Evolutionary conservation across 2,113 vertebrate species (phyloP).

Genomic region (Austrofundulus limnaeus): DNA sequence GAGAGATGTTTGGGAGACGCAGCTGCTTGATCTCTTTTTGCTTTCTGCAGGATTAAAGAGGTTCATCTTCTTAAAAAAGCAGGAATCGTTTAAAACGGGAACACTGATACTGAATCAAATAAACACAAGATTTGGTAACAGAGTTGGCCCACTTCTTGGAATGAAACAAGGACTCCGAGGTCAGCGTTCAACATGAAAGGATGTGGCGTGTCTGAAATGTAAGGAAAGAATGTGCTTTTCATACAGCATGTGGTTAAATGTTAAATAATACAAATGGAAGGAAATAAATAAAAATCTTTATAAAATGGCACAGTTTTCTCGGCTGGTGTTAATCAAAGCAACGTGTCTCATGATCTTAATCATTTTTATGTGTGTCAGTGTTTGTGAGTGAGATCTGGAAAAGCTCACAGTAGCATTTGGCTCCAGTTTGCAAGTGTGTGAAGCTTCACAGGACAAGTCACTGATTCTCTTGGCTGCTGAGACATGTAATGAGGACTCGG

Average conservation of each 20-base stretch:
- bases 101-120: conserved; percentile 39
- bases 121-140: conserved; percentile 41
- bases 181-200: conserved; percentile 9
- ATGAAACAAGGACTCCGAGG: conserved; percentile 2
- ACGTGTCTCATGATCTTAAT: conserved; percentile 14
- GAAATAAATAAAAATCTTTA: conserved; percentile 1
- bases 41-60: conserved; percentile 54
- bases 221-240: conserved; percentile 1
- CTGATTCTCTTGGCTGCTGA: conserved; percentile 60
- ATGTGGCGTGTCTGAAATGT: conserved; percentile 2
- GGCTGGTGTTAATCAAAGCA: not conserved
- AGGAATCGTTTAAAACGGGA: conserved; percentile 48
- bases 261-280: not conserved
- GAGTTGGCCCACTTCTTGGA: conserved; percentile 20
- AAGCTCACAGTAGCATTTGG: conserved; percentile 65
- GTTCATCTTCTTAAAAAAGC: conserved; percentile 54
- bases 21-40: conserved; percentile 59
- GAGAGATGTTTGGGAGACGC: conserved; percentile 71
- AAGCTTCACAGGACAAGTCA: conserved; percentile 65
- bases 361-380: conserved; percentile 33
- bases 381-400: conserved; percentile 55
- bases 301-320: conserved; percentile 12
- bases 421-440: conserved; percentile 46
- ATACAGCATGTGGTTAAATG: not conserved
- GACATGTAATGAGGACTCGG: conserved; percentile 50